Evolutionary conservation across 2,113 vertebrate genomes (phyloP).

Genomic region (Zonotrichia leucophrys): DNA sequence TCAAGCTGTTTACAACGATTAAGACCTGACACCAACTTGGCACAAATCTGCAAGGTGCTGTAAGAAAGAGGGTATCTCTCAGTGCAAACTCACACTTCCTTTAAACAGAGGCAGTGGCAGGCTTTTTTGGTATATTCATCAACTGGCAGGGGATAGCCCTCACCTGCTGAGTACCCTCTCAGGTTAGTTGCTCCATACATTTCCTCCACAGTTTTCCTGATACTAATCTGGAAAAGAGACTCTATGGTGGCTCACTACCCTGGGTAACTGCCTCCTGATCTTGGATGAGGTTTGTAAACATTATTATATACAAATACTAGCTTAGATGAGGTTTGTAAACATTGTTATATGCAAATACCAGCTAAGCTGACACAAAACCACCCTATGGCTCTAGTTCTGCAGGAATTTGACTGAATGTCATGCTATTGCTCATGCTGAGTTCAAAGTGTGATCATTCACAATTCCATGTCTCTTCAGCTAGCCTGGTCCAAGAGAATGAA

Average conservation of each 20-base stretch:
- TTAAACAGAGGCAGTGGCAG: not conserved
- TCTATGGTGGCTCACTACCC: not conserved
- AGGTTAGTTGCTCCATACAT: not conserved
- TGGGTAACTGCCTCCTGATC: not conserved
- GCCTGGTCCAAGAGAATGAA: not conserved
- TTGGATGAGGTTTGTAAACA: not conserved
- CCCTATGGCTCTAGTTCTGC: not conserved
- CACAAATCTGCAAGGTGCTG: not conserved
- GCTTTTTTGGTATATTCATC: not conserved
- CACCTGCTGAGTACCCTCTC: not conserved
- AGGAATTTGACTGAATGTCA: not conserved
- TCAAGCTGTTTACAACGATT: not conserved
- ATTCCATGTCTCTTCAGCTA: not conserved
- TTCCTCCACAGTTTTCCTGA: not conserved
- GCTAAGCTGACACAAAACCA: not conserved
- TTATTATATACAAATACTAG: not conserved
- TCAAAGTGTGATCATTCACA: not conserved
- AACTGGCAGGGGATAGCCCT: not conserved
- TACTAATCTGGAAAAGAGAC: not conserved
- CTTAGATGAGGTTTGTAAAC: not conserved
- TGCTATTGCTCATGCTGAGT: not conserved
- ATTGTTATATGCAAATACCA: not conserved
- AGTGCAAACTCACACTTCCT: not conserved
- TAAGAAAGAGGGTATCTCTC: not conserved
- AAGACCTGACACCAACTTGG: not conserved